Evolutionary conservation across 2,888 invertebrate species (phyloP).

Genomic region (Rotaria sp.): DNA sequence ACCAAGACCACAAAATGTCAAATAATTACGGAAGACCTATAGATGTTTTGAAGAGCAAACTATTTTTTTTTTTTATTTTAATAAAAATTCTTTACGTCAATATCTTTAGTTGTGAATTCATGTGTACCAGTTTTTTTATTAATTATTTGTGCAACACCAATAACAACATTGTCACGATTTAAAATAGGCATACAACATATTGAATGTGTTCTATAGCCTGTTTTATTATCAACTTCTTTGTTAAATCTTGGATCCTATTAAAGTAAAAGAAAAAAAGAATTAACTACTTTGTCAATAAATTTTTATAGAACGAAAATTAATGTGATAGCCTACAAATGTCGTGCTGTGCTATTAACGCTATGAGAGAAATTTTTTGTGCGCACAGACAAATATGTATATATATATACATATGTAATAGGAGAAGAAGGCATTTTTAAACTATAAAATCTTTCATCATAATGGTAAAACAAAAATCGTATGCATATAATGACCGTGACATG

Average conservation of each 20-base stretch:
- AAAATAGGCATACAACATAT: conserved; percentile 83
- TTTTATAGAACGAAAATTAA: not conserved
- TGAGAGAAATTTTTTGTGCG: not conserved
- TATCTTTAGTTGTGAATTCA: not conserved
- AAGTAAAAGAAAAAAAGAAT: conserved; percentile 54
- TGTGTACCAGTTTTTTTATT: conserved; percentile 57
- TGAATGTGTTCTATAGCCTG: conserved; percentile 63
- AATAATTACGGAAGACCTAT: conserved; percentile 58
- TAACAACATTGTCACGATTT: conserved; percentile 49
- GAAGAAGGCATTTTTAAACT: too few relatives aligned
- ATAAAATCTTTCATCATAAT: not conserved
- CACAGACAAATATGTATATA: not conserved
- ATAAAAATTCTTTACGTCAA: not conserved
- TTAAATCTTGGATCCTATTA: conserved; percentile 73
- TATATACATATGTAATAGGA: not conserved
- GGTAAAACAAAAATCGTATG: not conserved
- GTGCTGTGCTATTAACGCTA: not conserved
- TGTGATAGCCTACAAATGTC: not conserved
- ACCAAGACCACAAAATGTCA: conserved; percentile 60
- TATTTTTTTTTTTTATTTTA: not conserved
- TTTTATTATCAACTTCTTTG: conserved; percentile 58
- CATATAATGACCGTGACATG: not conserved
- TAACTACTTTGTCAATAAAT: not conserved
- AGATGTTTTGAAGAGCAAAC: conserved; percentile 42
- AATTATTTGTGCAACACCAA: conserved; percentile 59